Evolutionary conservation across 2,797 vertebrate genomes (phyloP).

Genomic region (Gallirallus australis): DNA sequence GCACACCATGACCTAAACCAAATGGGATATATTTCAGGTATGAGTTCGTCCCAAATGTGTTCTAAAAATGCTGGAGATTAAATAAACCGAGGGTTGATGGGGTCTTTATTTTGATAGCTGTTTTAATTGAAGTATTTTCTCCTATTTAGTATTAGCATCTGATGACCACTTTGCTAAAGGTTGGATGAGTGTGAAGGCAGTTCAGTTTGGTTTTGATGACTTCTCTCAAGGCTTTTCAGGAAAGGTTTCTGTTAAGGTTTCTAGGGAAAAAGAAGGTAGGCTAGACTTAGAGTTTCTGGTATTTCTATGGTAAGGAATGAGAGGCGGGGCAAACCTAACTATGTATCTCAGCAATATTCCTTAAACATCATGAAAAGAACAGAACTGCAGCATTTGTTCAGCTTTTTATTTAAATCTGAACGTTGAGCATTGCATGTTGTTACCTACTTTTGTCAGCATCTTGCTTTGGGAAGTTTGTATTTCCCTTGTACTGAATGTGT

Average conservation of each 20-base stretch:
- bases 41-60: not conserved
- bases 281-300: not conserved
- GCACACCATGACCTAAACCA: not conserved
- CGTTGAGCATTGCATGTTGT: not conserved
- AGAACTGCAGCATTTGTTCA: not conserved
- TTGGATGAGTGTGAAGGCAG: not conserved
- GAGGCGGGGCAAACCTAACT: not conserved
- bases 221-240: not conserved
- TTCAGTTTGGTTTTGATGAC: not conserved
- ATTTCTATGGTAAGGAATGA: not conserved
- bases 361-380: not conserved
- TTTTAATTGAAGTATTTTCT: not conserved
- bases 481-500: not conserved
- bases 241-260: not conserved
- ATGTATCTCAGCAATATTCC: not conserved
- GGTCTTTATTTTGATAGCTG: not conserved
- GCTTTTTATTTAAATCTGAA: not conserved
- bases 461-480: rapidly evolving
- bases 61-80: not conserved
- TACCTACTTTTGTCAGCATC: not conserved
- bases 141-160: not conserved
- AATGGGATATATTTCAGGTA: not conserved
- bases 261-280: not conserved
- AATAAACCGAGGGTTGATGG: not conserved
- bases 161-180: not conserved